Evolutionary conservation across 2,888 invertebrate genomes (phyloP).

Genomic region (Drosophila silvestris): DNA sequence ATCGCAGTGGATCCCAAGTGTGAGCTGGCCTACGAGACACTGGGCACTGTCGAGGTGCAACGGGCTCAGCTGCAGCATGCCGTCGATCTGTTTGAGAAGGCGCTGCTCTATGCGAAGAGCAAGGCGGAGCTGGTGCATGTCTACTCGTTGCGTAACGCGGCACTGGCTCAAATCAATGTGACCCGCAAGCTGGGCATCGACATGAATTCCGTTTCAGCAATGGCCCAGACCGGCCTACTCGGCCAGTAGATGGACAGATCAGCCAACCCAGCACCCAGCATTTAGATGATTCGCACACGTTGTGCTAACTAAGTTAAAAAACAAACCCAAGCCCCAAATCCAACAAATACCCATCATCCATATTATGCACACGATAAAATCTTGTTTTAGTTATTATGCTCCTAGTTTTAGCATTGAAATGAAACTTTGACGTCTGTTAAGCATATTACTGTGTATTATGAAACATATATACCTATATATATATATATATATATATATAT

Average conservation of each 20-base stretch:
- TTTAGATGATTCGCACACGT: conserved; percentile 24
- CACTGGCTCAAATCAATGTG: conserved; percentile 94
- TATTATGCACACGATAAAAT: conserved; percentile 59
- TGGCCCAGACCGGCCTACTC: conserved; percentile 72
- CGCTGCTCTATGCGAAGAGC: conserved; percentile 93
- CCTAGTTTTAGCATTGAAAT: conserved; percentile 53
- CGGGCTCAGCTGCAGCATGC: conserved; percentile 92
- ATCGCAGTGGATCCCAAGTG: conserved; percentile 95
- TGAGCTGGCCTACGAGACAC: conserved; percentile 97
- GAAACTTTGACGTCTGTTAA: conserved; percentile 29
- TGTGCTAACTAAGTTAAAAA: conserved; percentile 30
- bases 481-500: conserved; percentile 6
- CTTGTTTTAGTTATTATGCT: conserved; percentile 68
- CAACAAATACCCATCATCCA: conserved; percentile 28
- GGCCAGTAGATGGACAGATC: conserved; percentile 35
- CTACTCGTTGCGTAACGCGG: conserved; percentile 95
- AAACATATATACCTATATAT: conserved; percentile 1
- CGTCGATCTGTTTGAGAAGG: conserved; percentile 94
- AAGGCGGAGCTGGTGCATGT: conserved; percentile 96
- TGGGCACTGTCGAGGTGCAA: conserved; percentile 98
- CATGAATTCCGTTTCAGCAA: conserved; percentile 82
- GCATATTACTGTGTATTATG: conserved; percentile 21
- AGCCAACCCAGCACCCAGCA: conserved; percentile 16
- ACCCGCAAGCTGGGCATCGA: conserved; percentile 91
- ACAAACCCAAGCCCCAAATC: not conserved